Evolutionary conservation across 2,797 vertebrate species (phyloP), one percentile per base, ranked within the genome.

Genomic region (Labroides dimidiatus): DNA sequence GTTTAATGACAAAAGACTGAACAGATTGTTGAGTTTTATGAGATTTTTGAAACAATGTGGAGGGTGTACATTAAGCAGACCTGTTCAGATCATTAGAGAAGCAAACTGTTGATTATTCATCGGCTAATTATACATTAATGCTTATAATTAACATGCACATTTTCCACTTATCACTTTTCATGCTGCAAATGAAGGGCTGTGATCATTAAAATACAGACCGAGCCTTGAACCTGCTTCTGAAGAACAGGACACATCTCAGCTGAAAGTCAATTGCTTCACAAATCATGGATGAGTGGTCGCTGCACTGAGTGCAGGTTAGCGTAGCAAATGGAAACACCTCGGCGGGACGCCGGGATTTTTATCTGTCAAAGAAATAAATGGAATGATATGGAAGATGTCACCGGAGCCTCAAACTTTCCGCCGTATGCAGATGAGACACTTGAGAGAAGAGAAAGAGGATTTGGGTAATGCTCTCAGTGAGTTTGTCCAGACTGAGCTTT

Each of bases 321-420:
- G 75, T 67, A 16, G 77, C 66, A 64, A 81, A 77, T 80, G 67
- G 77, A 87, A 82, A 77, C 41, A 66, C 63, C 64, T 78, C 78
- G 16, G 65, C 16, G 10, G 71, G 64, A 71, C 64, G 72, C 65
- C 36, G 42, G 36, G 60, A 44, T 63, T 81, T 76, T 69, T 67
- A 81, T 85, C 77, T 69, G 64, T 72, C 78, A 49, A 10, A 50
- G 73, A 71, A 72, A 72, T 64, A 36, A 84, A 81, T 78, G 69
- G 48, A 60, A 70, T 19, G 42, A 71, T 67, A 19, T 61, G 64
- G 44, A 64, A 52, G 76, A 77, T 41, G 67, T 55, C 20, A 37
- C 50, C 9, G 16, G 44, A 16, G 54, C 67, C 72, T 72, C 58
- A 44, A 63, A 50, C 36, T 61, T 64, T 64, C 54, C 30, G 53